These are phyloP conservation scores for Microcebus tavaratra DNA, from an alignment of 2,113 vertebrate species.

Conservation along the genomic window DNA sequence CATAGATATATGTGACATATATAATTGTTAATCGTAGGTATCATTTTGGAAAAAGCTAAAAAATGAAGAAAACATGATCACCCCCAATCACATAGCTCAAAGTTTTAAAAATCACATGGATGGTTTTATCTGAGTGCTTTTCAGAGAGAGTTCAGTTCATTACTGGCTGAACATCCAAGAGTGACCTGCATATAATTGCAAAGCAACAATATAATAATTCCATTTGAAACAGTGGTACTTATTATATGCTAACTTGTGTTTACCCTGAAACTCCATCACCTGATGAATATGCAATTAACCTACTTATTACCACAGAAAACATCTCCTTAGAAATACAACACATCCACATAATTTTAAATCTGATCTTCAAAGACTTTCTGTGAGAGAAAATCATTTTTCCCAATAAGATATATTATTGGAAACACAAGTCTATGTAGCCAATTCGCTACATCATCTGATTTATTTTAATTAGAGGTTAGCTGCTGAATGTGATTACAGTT, in stretches of 20 bases:
- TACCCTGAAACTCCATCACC: slow-evolving; percentile 66
- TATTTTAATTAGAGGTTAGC: slow-evolving; percentile 84
- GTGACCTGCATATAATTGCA: slow-evolving; percentile 62
- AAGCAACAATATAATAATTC: slow-evolving; percentile 56
- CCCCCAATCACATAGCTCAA: neutral
- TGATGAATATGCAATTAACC: slow-evolving; percentile 78
- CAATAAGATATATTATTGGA: slow-evolving; percentile 78
- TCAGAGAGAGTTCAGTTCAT: slow-evolving; percentile 37
- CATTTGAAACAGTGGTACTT: slow-evolving; percentile 66
- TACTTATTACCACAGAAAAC: slow-evolving; percentile 68
- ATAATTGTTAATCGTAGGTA: neutral
- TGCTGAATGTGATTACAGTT: slow-evolving; percentile 81
- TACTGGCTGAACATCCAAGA: slow-evolving; percentile 21
- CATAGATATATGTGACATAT: neutral
- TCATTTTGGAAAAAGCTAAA: slow-evolving; percentile 39
- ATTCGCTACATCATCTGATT: slow-evolving; percentile 80
- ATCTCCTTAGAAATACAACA: slow-evolving; percentile 70
- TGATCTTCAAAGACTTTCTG: slow-evolving; percentile 70
- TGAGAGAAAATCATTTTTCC: slow-evolving; percentile 76
- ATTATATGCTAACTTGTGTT: slow-evolving; percentile 69
- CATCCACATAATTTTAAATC: slow-evolving; percentile 69
- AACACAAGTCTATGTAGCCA: slow-evolving; percentile 74
- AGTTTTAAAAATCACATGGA: slow-evolving; percentile 1
- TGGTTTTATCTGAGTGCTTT: slow-evolving; percentile 56
- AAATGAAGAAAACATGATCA: neutral